Percentiles rank a stretch among this genome's conserved stretches.
Conservation (phyloP, 2,888 invertebrate genomes). For the Caenorhabditis drosophilae region DNA sequence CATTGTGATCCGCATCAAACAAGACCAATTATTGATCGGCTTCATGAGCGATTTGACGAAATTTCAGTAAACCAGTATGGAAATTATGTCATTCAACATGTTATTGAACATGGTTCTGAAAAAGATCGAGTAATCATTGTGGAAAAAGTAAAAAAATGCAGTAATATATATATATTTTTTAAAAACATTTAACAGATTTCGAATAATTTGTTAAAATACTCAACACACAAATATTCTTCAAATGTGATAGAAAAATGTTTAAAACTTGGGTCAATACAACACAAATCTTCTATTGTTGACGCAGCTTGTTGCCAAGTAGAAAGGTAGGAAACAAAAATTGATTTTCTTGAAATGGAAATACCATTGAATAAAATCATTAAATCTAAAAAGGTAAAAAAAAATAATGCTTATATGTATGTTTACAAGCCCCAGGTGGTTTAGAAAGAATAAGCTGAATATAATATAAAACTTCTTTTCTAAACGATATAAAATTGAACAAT, state of each 20-base stretch:
- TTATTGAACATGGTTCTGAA: conserved; percentile 90
- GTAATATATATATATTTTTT: background rate
- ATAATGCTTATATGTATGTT: no score
- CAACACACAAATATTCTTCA: conserved; percentile 97
- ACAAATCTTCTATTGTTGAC: conserved; percentile 91
- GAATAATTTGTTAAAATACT: conserved; percentile 80
- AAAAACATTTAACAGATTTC: conserved; percentile 25
- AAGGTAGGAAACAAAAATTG: no score
- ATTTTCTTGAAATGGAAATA: no score
- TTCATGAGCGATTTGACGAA: conserved; percentile 85
- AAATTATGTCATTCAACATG: conserved; percentile 97
- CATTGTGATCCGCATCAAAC: conserved; percentile 92
- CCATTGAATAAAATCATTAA: no score
- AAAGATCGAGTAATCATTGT: conserved; percentile 95
- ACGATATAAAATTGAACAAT: no score
- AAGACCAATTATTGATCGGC: conserved; percentile 85
- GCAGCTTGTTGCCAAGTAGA: conserved; percentile 78
- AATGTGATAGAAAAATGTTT: conserved; percentile 99
- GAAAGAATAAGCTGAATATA: no score
- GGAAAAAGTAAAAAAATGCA: conserved; percentile 71
- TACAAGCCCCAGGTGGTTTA: no score
- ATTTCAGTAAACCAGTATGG: conserved; percentile 70
- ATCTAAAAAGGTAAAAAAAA: no score
- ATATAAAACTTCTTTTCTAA: no score
- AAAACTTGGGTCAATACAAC: conserved; percentile 89